Evolutionary conservation across 2,113 vertebrate genomes (phyloP), one percentile per base, ranked within the genome.

Genomic region (Rhinichthys klamathensis): DNA sequence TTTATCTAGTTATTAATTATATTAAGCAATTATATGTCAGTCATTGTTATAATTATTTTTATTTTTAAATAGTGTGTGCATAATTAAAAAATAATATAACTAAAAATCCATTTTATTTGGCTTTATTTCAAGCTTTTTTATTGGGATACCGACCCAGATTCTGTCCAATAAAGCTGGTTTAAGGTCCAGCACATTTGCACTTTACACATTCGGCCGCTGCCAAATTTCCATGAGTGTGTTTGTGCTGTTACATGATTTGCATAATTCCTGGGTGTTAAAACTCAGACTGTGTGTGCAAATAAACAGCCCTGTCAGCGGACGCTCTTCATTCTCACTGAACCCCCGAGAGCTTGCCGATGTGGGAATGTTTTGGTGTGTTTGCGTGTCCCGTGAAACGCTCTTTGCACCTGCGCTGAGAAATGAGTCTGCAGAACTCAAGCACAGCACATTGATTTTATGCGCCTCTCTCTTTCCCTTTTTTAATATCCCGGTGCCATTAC

Each of bases 391-490:
- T 61, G 54, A 56, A 56, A 56, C 16, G 18, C 60, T 51, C 63
- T 70, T 21, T 80, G 21, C 15, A 60, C 60, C 35, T 51, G 35
- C 49, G 32, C 61, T 83, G 61, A 70, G 63, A 76, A 70, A 65
- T 27, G 56, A 23, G 73, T 58, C 41, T 84, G 91, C 85, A 78
- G 88, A 86, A 91, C 90, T 92, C 91, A 88, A 89, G 87, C 85
- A 87, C 16, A 84, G 44, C 46, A 27, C 88, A 89, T 92, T 88
- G 89, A 92, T 93, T 92, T 91, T 46, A 78, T 67, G 41, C 65
- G 0, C 83, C 61, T 78, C 51, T 63, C 51, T 76, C 60, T 88
- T 89, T 88, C 83, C 90, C 92, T 93, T 90, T 92, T 93, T 91
- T 91, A 94, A 93, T 88, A 92, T 89, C 81, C 80, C 77, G 74